Evolutionary conservation across 53 echinoderm and acorn worm species (phyloP), one percentile per base, ranked within the genome.

Genomic region (Arbacia lixula): DNA sequence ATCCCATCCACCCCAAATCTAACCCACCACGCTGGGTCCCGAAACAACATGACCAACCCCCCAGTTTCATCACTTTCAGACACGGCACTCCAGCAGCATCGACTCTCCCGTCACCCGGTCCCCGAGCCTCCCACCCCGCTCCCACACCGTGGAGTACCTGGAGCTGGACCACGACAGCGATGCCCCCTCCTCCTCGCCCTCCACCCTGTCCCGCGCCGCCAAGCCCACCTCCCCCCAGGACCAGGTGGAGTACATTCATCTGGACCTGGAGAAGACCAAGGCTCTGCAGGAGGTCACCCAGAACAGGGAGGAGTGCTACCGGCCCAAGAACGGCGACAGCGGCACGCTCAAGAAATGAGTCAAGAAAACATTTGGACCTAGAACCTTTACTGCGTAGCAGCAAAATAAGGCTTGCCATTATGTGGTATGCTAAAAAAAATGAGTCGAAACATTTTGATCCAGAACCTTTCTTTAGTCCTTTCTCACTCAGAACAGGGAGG

Each of bases 221-320:
- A 91, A 86, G 55, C 55, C 85, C 6, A 88, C 83, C 64, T 87
- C 91, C 16, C 85, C 90, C 12, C 86, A 88, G 35, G 82, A 81
- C 65, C 62, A 81, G 65, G 91, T 91, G 86, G 93, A 95, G 43
- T 95, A 95, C 84, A 88, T 93, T 60, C 88, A 91, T 58, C 79
- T 95, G 38, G 98, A 98, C 34, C 54, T 85, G 61, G 86, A 95
- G 81, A 88, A 90, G 80, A 98, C 91, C 3, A 92, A 92, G 68
- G 94, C 94, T 16, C 78, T 98, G 10, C 83, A 90, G 81, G 76
- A 90, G 21, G 90, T 90, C 30, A 88, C 74, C 61, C 78, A 83
- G 28, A 84, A 84, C 37, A 85, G 92, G 52, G 92, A 98, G 50
- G 88, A 94, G 74, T 64, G 90, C 3, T 74, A 87, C 67, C 26